Percentiles rank a stretch among this genome's conserved stretches.
Conservation (phyloP, 2,888 invertebrate genomes). For the Fragum fragum region DNA sequence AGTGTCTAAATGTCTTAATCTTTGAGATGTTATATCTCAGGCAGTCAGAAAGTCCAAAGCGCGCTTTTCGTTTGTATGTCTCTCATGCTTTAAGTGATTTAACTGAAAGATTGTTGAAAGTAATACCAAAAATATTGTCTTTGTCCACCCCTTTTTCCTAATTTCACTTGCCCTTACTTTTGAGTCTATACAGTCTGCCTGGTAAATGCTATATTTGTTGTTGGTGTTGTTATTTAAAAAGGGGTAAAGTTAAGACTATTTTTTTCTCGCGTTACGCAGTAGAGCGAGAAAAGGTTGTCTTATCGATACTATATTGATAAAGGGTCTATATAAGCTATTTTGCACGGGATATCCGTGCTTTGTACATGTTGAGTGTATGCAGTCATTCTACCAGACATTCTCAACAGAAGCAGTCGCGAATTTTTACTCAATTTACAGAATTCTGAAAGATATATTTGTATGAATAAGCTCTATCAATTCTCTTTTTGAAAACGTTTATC, state of each 20-base stretch:
- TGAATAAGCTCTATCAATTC: no score
- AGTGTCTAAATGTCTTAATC: slow-evolving; percentile 24
- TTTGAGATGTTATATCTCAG: not conserved
- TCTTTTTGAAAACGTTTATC: no score
- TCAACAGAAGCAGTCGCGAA: not conserved
- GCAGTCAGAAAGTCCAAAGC: no score
- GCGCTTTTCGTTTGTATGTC: no score
- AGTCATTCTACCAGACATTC: slow-evolving; percentile 3
- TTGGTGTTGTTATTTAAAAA: not conserved
- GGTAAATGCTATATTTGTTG: not conserved
- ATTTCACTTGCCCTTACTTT: slow-evolving; percentile 1
- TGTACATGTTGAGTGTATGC: slow-evolving; percentile 30
- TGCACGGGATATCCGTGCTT: slow-evolving; percentile 6
- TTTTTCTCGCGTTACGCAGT: not conserved
- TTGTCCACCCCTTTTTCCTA: not conserved
- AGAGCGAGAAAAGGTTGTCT: not conserved
- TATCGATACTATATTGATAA: slow-evolving; percentile 1
- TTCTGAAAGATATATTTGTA: no score
- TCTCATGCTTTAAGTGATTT: not conserved
- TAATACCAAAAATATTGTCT: not conserved
- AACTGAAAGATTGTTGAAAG: not conserved
- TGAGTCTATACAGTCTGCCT: slow-evolving; percentile 6
- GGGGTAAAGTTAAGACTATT: not conserved
- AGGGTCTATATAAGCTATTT: not conserved
- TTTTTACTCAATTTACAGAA: no score